phyloP scores from a whole-genome alignment of 2,888 invertebrate genomes.

The Frankliniella intonsa region DNA sequence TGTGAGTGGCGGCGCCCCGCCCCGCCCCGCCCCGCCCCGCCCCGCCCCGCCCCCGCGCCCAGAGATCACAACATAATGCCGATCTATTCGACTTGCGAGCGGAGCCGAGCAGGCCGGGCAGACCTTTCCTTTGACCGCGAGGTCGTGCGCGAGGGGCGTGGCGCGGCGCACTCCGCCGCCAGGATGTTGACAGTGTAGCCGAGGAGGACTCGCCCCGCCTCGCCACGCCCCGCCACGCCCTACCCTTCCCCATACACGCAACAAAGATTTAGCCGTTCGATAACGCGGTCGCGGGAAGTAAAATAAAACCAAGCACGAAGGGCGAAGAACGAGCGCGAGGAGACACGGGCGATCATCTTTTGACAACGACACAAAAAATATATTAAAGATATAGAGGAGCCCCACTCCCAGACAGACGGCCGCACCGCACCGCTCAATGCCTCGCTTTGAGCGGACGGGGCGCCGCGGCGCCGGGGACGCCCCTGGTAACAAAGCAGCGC shows the following conservation, averaged over 20 bases:
- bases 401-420: neutral
- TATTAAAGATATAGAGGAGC: neutral
- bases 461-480: neutral
- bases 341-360: neutral
- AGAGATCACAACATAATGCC: neutral
- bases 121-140: neutral
- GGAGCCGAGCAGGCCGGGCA: neutral
- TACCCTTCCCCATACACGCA: neutral
- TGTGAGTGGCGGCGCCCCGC: no score
- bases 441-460: neutral
- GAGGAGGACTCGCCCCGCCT: neutral
- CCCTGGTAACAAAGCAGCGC: neutral
- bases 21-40: neutral
- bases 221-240: neutral
- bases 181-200: no score
- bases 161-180: neutral
- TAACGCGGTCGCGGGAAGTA: no score
- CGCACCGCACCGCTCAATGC: neutral
- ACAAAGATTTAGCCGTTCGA: no score
- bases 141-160: constrained; percentile 6
- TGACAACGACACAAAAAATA: neutral
- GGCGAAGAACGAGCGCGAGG: neutral
- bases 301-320: neutral
- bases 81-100: neutral
- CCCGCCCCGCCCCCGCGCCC: neutral